Evolutionary conservation across 2,113 vertebrate species (phyloP), one percentile per base, ranked within the genome.

Genomic region (Anseranas semipalmata): DNA sequence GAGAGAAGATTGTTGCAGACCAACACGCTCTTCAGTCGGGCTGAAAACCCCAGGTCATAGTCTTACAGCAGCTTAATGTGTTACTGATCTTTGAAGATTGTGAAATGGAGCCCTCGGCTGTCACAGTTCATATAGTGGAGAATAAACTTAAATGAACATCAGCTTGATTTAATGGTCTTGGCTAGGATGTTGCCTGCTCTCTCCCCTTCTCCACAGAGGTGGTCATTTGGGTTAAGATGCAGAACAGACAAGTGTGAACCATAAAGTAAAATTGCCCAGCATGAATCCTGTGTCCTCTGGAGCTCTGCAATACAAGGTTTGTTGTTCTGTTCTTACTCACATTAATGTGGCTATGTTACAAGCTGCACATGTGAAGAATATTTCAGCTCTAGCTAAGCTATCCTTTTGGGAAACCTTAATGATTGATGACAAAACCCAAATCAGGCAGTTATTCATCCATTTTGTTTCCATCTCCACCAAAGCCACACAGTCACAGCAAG

Each of bases 381-480:
- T 65, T 60, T 21, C 33, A 59, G 43, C 53, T 53, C 9, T 27
- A 55, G 17, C 21, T 12, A 62, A 65, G 52, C n/a, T 11, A 27
- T 22, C 8, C 6, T 63, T 22, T 28, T 63, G 15, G 58, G 19
- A 83, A 83, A 7, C 19, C 9, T 12, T 67, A 74, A 41, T 7
- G 3, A 41, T 17, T 50, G 35, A 52, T 84, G 32, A 45, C 32
- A 89, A 86, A 76, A 55, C 7, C 6, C 9, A 15, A 80, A 56
- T 50, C n/a, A 50, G 27, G 37, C 8, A 53, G 10, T 37, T 89
- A 30, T 28, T 66, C 24, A 32, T 8, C 15, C 33, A 48, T 62
- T 84, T 76, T 80, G 2, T 18, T 80, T 50, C 19, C 30, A 46
- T 18, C 4, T 33, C 2, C 45, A 22, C 0, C 0, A n/a, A 87